Conservation (phyloP, 2,888 invertebrate species). For the Rosalia funebris region DNA sequence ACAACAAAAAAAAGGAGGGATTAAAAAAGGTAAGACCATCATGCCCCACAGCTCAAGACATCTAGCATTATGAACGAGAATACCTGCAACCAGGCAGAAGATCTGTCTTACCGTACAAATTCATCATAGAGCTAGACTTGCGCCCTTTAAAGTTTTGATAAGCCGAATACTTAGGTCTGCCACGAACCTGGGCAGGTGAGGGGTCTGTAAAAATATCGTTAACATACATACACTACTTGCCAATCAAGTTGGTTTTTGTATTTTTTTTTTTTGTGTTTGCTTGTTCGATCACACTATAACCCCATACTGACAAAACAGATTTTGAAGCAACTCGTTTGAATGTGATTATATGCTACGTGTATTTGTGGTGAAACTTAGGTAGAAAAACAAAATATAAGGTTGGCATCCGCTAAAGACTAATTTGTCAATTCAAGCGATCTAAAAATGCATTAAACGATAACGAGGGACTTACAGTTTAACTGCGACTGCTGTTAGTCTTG, state of each 20-base stretch:
- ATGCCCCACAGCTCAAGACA: slow-evolving; percentile 48
- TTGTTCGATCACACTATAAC: slow-evolving; percentile 31
- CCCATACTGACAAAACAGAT: slow-evolving; percentile 42
- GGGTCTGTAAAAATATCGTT: slow-evolving; percentile 82
- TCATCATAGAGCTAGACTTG: slow-evolving; percentile 95
- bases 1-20: slow-evolving; percentile 25
- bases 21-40: slow-evolving; percentile 40
- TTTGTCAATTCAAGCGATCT: too few species aligned
- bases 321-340: slow-evolving; percentile 36
- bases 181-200: slow-evolving; percentile 80
- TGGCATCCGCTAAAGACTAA: too few species aligned
- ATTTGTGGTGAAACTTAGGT: slow-evolving; percentile 13
- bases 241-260: slow-evolving; percentile 42
- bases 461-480: too few species aligned
- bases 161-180: slow-evolving; percentile 85
- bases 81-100: slow-evolving; percentile 50
- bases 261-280: slow-evolving; percentile 23
- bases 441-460: too few species aligned
- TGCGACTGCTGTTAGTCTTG: too few species aligned
- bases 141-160: slow-evolving; percentile 90
- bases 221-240: slow-evolving; percentile 61
- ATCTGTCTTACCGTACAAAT: slow-evolving; percentile 90
- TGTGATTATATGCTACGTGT: slow-evolving; percentile 12
- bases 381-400: slow-evolving; percentile 16
- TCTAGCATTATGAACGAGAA: slow-evolving; percentile 43